Evolutionary conservation across 2,113 vertebrate species (phyloP).

Genomic region (Mesoclemmys tuberculata): DNA sequence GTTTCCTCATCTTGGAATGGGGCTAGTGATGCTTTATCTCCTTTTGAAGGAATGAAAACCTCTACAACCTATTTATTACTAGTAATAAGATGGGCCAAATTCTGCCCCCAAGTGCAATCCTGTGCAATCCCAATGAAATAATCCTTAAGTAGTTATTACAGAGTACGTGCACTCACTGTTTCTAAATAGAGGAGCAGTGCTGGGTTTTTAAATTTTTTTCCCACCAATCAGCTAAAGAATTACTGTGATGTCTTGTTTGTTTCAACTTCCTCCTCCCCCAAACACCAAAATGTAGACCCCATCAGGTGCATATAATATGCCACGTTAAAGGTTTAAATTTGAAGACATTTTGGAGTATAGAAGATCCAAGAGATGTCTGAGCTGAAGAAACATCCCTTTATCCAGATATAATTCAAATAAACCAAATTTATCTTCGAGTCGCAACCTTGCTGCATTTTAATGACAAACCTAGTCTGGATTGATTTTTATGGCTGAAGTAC

Average conservation of each 20-base stretch:
- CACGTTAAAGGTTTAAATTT: not conserved
- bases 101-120: not conserved
- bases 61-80: not conserved
- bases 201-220: not conserved
- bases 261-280: no score
- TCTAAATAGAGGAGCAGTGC: not conserved
- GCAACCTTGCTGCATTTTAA: no score
- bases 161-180: not conserved
- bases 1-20: not conserved
- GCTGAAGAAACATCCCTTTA: no score
- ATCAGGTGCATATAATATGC: not conserved
- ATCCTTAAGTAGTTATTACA: not conserved
- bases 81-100: not conserved
- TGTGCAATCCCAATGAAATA: not conserved
- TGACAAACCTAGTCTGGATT: no score
- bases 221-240: no score
- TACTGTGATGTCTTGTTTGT: no score
- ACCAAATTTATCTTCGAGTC: no score
- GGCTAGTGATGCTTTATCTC: not conserved
- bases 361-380: not conserved
- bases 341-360: not conserved
- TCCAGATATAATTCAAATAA: no score
- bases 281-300: not conserved
- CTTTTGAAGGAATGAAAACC: not conserved
- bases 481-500: no score